phyloP scores from a whole-genome alignment of 2,888 invertebrate species.

The Erynnis tages region DNA sequence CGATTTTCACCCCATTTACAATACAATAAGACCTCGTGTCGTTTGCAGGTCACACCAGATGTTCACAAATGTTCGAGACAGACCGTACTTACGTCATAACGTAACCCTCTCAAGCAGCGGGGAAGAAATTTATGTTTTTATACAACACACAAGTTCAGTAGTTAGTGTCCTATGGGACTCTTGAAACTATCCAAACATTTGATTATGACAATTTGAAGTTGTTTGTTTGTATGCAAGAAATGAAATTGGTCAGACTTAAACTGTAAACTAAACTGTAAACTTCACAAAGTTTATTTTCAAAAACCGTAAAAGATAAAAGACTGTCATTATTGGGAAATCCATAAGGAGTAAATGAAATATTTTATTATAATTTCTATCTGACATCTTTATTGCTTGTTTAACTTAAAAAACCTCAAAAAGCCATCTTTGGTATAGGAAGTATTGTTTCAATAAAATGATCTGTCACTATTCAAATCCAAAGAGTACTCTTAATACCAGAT shows the following conservation, averaged over 20 bases:
- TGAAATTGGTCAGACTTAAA: no score
- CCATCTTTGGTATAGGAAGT: no score
- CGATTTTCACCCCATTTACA: slow-evolving; percentile 11
- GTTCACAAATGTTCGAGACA: slow-evolving; percentile 18
- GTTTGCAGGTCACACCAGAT: slow-evolving; percentile 2
- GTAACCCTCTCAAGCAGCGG: slow-evolving; percentile 28
- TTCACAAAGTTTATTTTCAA: background rate
- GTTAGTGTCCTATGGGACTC: slow-evolving; percentile 41
- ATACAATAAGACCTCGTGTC: background rate
- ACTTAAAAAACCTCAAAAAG: no score
- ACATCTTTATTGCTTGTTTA: no score
- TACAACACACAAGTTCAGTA: slow-evolving; percentile 40
- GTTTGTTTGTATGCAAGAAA: slow-evolving; percentile 27
- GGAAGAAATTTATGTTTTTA: slow-evolving; percentile 37
- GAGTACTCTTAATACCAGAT: background rate
- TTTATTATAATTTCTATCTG: no score
- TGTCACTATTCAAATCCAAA: no score
- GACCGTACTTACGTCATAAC: slow-evolving; percentile 28
- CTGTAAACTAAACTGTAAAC: no score
- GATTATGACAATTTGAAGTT: slow-evolving; percentile 36
- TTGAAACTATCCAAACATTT: slow-evolving; percentile 32
- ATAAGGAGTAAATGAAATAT: no score
- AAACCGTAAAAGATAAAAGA: no score
- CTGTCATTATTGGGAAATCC: no score
- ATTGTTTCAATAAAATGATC: no score